Evolutionary conservation across 1,140 invertebrate species (phyloP).

Genomic region (Bombyx mandarina): DNA sequence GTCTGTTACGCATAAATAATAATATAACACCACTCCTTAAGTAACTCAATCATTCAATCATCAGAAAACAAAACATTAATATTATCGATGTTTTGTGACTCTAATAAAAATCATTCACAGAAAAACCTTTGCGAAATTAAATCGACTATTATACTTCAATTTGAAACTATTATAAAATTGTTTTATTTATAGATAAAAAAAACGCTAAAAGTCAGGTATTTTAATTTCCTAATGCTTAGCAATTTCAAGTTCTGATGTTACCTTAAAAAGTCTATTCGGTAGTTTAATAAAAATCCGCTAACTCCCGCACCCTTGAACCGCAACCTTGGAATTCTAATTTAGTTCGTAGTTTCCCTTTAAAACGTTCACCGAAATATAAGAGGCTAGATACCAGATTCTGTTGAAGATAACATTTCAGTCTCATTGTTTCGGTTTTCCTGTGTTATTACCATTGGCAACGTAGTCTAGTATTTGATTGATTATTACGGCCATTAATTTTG

Average conservation of each 20-base stretch:
- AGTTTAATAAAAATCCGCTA: constrained; percentile 11
- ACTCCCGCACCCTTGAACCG: constrained; percentile 16
- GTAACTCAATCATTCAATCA: too few species aligned
- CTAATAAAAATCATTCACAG: too few species aligned
- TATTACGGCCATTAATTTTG: constrained; percentile 3
- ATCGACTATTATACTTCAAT: too few species aligned
- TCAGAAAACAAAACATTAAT: too few species aligned
- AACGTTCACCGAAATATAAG: constrained; percentile 47
- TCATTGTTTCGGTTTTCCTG: constrained; percentile 47
- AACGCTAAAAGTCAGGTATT: background rate
- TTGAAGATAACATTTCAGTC: constrained; percentile 33
- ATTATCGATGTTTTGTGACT: too few species aligned
- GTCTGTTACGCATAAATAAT: too few species aligned
- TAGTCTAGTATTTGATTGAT: constrained; percentile 7
- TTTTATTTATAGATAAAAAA: background rate
- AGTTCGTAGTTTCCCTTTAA: constrained; percentile 50
- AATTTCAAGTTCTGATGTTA: background rate
- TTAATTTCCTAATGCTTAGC: background rate
- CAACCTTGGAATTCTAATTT: constrained; percentile 44
- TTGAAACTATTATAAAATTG: background rate
- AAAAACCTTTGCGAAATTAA: too few species aligned
- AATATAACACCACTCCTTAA: too few species aligned
- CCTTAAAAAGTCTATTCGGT: background rate
- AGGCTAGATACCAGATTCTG: constrained; percentile 49
- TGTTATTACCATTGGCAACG: constrained; percentile 32